Conservation (phyloP, 2,113 vertebrate genomes). For the Misgurnus mizolepis region DNA sequence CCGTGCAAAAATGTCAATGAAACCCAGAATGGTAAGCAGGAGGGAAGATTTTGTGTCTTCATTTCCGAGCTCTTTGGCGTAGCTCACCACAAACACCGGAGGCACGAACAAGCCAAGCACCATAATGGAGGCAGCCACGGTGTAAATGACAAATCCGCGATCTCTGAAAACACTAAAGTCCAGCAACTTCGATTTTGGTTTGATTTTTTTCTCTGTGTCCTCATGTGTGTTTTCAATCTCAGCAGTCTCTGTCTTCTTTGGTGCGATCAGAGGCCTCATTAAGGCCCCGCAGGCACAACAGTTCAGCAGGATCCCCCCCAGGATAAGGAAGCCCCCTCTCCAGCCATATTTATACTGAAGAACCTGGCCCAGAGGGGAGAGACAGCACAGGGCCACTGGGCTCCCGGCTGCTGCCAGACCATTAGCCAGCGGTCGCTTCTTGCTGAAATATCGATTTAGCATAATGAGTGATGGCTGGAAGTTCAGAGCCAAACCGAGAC, state of each 20-base stretch:
- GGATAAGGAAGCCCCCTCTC: constrained; percentile 92
- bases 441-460: constrained; percentile 91
- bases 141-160: constrained; percentile 84
- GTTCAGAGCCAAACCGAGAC: constrained; percentile 90
- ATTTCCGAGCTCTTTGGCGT: constrained; percentile 86
- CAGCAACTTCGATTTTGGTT: constrained; percentile 69
- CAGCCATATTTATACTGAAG: constrained; percentile 86
- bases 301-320: constrained; percentile 89
- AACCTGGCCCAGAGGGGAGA: constrained; percentile 89
- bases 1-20: constrained; percentile 90
- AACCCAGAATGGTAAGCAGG: constrained; percentile 87
- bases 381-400: constrained; percentile 87
- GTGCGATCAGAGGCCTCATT: constrained; percentile 75
- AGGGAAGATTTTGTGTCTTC: constrained; percentile 87
- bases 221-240: constrained; percentile 31
- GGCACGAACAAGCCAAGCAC: constrained; percentile 94
- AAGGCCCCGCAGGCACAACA: constrained; percentile 82
- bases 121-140: constrained; percentile 87
- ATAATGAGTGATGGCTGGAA: constrained; percentile 96
- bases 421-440: constrained; percentile 88
- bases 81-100: constrained; percentile 91
- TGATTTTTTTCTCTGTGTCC: constrained; percentile 54
- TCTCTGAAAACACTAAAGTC: constrained; percentile 84
- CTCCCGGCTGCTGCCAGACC: constrained; percentile 90
- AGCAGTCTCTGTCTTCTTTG: constrained; percentile 41